Conservation (phyloP, 2,797 vertebrate genomes). For the Podarcis lilfordi region DNA sequence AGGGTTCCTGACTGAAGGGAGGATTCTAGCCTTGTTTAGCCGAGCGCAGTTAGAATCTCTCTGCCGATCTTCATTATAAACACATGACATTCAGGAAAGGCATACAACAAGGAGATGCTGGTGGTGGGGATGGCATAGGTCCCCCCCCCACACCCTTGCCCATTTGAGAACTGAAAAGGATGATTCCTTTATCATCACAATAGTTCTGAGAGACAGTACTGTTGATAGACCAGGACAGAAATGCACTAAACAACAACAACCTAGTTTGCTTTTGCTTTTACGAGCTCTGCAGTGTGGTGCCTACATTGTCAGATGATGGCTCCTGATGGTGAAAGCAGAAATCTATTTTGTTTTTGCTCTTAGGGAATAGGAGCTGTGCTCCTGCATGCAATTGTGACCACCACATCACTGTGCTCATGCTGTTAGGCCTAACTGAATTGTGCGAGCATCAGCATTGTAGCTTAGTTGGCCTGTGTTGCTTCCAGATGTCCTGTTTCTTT, state of each 20-base stretch:
- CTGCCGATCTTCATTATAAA: too few relatives aligned
- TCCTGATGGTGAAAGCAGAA: background rate
- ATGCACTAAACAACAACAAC: background rate
- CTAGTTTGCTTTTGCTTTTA: background rate
- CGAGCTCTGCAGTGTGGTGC: background rate
- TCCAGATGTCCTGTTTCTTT: too few relatives aligned
- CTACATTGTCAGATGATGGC: background rate
- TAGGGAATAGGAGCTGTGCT: background rate
- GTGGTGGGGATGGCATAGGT: background rate
- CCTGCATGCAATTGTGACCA: background rate
- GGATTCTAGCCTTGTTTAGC: background rate
- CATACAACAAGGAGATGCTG: background rate
- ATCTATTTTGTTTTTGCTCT: background rate
- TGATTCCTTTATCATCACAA: background rate
- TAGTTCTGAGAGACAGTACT: background rate
- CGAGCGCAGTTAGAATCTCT: background rate
- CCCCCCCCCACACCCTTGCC: too few relatives aligned
- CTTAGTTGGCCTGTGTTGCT: background rate
- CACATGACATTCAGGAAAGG: too few relatives aligned
- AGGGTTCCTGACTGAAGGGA: background rate
- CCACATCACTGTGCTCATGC: background rate
- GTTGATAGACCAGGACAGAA: background rate
- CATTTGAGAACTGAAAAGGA: background rate
- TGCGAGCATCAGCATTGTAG: background rate
- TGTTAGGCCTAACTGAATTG: background rate